These are phyloP conservation scores for Gadopsis marmoratus DNA, from an alignment of 2,797 vertebrate species.

Conservation along the genomic window DNA sequence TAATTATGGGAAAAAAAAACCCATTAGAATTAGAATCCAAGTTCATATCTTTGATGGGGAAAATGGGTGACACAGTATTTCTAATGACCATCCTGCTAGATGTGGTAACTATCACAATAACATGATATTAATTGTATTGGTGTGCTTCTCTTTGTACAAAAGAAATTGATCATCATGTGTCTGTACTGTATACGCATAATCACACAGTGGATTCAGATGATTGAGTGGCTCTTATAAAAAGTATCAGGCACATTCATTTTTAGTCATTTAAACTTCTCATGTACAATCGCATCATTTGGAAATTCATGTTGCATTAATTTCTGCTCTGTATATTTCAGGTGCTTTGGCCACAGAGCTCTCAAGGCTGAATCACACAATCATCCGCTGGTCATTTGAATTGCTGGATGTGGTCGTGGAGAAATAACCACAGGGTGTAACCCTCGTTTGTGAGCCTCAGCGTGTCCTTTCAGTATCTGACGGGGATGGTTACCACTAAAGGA, in stretches of 20 bases:
- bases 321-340: slow-evolving; percentile 23
- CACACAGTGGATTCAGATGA: not conserved
- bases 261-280: not conserved
- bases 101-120: too few relatives aligned
- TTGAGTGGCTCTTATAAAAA: not conserved
- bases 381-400: slow-evolving; percentile 73
- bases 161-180: too few relatives aligned
- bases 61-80: too few relatives aligned
- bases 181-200: not conserved
- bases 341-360: slow-evolving; percentile 15
- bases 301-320: slow-evolving; percentile 20
- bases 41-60: too few relatives aligned
- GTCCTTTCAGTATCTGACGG: slow-evolving; percentile 38
- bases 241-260: not conserved
- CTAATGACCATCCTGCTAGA: too few relatives aligned
- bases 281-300: not conserved
- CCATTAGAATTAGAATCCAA: not conserved
- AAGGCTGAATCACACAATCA: slow-evolving; percentile 39
- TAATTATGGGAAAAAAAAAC: not conserved
- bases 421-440: slow-evolving; percentile 69
- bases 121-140: too few relatives aligned
- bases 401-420: slow-evolving; percentile 77
- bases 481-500: slow-evolving; percentile 5
- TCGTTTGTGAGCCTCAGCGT: slow-evolving; percentile 43
- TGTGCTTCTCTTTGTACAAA: too few relatives aligned